Percentiles rank a stretch among this genome's conserved stretches.
Conservation (phyloP, 2,888 invertebrate species). For the Diarsia dahlii region DNA sequence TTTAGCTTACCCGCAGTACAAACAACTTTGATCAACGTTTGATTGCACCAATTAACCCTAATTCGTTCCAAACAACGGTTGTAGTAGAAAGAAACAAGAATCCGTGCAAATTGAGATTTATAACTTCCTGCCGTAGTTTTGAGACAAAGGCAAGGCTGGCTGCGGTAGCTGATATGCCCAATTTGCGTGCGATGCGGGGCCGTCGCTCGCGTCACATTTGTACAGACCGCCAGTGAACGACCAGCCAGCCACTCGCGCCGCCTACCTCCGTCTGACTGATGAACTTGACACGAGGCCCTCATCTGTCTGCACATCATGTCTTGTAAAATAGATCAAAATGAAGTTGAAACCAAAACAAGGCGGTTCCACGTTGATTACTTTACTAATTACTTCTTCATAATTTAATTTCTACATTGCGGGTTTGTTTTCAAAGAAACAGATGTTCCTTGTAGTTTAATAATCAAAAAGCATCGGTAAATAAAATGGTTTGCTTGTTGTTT, state of each 20-base stretch:
- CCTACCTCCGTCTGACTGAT: constrained; percentile 48
- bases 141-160: constrained; percentile 58
- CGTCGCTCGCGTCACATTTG: constrained; percentile 60
- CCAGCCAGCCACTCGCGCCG: constrained; percentile 31
- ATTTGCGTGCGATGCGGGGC: constrained; percentile 62
- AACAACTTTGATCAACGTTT: constrained; percentile 62
- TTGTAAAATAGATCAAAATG: not conserved
- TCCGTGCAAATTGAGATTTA: constrained; percentile 66
- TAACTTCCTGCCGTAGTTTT: constrained; percentile 59
- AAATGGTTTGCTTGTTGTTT: not conserved
- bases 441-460: not conserved
- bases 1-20: constrained; percentile 46
- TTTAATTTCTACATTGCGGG: not conserved
- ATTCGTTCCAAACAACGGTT: constrained; percentile 59
- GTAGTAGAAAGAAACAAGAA: constrained; percentile 56
- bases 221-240: constrained; percentile 59
- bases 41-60: constrained; percentile 68
- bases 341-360: constrained; percentile 8
- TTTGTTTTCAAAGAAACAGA: constrained; percentile 4
- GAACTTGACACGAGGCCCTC: constrained; percentile 53
- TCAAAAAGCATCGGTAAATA: not conserved
- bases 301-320: constrained; percentile 8
- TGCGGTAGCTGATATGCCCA: constrained; percentile 57
- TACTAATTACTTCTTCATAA: not conserved
- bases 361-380: not conserved